Conservation (phyloP, 2,797 vertebrate species). For the Neoniphon sammara region DNA sequence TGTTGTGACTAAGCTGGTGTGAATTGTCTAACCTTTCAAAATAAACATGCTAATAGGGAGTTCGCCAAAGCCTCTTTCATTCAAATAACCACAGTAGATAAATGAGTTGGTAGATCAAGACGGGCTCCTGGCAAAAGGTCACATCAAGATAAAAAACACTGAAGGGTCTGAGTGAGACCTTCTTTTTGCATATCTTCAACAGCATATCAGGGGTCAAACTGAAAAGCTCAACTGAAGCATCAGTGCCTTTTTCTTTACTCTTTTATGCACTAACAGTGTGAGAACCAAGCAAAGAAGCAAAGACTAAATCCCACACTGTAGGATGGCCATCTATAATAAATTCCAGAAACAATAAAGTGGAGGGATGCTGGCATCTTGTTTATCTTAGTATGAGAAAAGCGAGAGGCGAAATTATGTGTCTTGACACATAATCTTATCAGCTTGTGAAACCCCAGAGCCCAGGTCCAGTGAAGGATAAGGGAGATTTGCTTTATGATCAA, state of each 20-base stretch:
- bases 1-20: slow-evolving; percentile 11
- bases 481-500: slow-evolving; percentile 67
- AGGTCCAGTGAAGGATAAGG: slow-evolving; percentile 65
- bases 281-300: slow-evolving; percentile 23
- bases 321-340: slow-evolving; percentile 11
- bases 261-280: slow-evolving; percentile 24
- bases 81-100: slow-evolving; percentile 51
- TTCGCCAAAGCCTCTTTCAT: slow-evolving; percentile 6
- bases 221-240: slow-evolving; percentile 26
- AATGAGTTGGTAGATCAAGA: slow-evolving; percentile 49
- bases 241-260: slow-evolving; percentile 23
- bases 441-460: slow-evolving; percentile 72
- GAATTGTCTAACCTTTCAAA: slow-evolving; percentile 37
- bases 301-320: slow-evolving; percentile 6
- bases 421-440: slow-evolving; percentile 67
- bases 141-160: slow-evolving; percentile 48
- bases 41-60: slow-evolving; percentile 5
- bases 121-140: slow-evolving; percentile 59
- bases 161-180: slow-evolving; percentile 44
- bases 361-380: slow-evolving; percentile 56
- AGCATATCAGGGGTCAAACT: slow-evolving; percentile 30
- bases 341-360: slow-evolving; percentile 38
- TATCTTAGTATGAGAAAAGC: slow-evolving; percentile 39
- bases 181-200: slow-evolving; percentile 53
- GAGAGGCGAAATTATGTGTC: slow-evolving; percentile 52